A percentile compares a stretch with the other conserved stretches of the same genome.
Conservation (phyloP, 2,797 vertebrate genomes). For the Cheirogaleus major region DNA sequence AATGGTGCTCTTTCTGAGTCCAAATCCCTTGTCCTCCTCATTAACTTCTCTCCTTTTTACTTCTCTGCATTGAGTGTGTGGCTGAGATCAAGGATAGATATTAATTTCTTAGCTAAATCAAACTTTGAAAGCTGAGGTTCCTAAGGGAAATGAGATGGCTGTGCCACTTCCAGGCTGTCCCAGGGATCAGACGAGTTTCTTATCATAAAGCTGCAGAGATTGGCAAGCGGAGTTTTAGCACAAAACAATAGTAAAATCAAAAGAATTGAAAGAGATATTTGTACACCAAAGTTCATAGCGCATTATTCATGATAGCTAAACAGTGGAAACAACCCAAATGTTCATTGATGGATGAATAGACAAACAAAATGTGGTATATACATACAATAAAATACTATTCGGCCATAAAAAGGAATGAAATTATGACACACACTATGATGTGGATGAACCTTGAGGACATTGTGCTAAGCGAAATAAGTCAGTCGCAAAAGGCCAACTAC, state of each 20-base stretch:
- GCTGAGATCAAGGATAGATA: not conserved
- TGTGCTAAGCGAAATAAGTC: not conserved
- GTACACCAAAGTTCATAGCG: not conserved
- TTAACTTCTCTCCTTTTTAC: not conserved
- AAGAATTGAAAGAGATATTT: conserved; percentile 3
- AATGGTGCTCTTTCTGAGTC: conserved; percentile 50
- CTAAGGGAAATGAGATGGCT: not conserved
- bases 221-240: not conserved
- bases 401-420: not conserved
- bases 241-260: not conserved
- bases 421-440: not conserved
- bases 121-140: not conserved
- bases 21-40: not conserved
- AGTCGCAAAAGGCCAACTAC: not conserved
- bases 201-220: not conserved
- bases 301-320: conserved; percentile 6
- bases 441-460: not conserved
- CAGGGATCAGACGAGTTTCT: conserved; percentile 30
- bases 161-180: not conserved
- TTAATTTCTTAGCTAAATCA: conserved; percentile 11
- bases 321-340: not conserved
- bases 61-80: not conserved
- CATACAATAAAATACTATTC: not conserved
- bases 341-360: not conserved
- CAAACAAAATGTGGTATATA: not conserved